phyloP scores from a whole-genome alignment of 2,113 vertebrate species.

The Vimba vimba region DNA sequence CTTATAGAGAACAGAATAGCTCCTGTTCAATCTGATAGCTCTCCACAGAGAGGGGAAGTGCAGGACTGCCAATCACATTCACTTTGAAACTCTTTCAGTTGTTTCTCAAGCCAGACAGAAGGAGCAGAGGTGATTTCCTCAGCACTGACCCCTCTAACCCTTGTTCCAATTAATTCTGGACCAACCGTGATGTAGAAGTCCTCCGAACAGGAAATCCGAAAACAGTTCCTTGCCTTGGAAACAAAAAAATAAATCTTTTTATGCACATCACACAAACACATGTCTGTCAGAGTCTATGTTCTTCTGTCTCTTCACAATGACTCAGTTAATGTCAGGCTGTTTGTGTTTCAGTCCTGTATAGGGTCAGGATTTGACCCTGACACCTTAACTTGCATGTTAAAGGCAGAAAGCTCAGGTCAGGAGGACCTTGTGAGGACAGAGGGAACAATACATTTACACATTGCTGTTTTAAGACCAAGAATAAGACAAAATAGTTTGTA shows the following conservation, averaged over 20 bases:
- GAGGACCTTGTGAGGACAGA: not conserved
- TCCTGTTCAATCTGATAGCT: conserved; percentile 17
- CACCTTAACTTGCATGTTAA: not conserved
- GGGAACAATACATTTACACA: not conserved
- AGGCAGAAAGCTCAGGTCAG: not conserved
- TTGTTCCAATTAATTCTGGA: not conserved
- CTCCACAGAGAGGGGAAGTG: not conserved
- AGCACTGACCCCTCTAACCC: not conserved
- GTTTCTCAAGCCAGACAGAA: not conserved
- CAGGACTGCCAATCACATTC: conserved; percentile 2
- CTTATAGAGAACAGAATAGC: conserved; percentile 23
- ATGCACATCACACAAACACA: not conserved
- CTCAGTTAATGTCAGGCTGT: not conserved
- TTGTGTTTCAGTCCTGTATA: not conserved
- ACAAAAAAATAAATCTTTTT: not conserved
- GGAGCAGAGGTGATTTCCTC: conserved; percentile 7
- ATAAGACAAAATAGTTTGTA: not conserved
- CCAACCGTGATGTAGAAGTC: not conserved
- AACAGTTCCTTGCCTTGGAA: not conserved
- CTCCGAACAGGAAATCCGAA: not conserved
- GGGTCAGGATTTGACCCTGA: not conserved
- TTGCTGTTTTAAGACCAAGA: not conserved
- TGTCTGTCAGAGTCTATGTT: not conserved
- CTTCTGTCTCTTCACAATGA: not conserved
- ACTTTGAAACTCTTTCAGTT: not conserved